Base-by-base conservation (phyloP, 2,888 invertebrate genomes). In the Poecilus cupreus region DNA sequence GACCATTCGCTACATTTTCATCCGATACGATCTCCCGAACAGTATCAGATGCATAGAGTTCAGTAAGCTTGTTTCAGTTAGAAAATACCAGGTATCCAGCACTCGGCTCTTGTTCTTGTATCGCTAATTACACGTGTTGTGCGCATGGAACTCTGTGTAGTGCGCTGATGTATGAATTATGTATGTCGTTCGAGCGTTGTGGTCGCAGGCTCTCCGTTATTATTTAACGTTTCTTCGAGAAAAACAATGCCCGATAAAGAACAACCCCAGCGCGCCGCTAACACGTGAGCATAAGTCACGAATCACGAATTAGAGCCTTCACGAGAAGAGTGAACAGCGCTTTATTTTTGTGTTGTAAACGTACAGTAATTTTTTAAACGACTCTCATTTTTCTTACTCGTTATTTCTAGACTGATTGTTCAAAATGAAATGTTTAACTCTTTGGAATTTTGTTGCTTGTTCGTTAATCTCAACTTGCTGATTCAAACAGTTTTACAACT, bases 281-380 rank as follows among this genome's bases (percentile, higher is more conserved):
- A 60, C 77, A 77, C 77, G 77, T 60, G 77, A 77, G 39, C 75
- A 60, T 60, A 54, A 77, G 77, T 77, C 77, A 77, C 77, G 77
- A 77, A 77, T 77, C 77, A 77, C 77, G 77, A 77, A 77, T 77
- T 77, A 77, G 77, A 72, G 72, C 72, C 72, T 72, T 43, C 72
- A 72, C 22, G 46, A 46, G 24, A 16, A 11, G 72, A 72, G 46
- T n/a, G 72, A 46, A 68, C 32, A 46, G 43, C 22, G 46, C 46
- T 72, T 72, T 72, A 46, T 72, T 72, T 72, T 32, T 72, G 32
- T 20, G 32, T 6, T 18, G 39, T 32, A 68, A 68, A 68, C 64
- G 64, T 68, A 68, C 64, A 32, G 64, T 68, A 68, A 68, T 68
- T 68, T 68, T 68, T 68, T 68, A 37, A 68, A 68, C 32, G 64